phyloP scores from a whole-genome alignment of 2,797 vertebrate genomes.

The Neopelma chrysocephalum region DNA sequence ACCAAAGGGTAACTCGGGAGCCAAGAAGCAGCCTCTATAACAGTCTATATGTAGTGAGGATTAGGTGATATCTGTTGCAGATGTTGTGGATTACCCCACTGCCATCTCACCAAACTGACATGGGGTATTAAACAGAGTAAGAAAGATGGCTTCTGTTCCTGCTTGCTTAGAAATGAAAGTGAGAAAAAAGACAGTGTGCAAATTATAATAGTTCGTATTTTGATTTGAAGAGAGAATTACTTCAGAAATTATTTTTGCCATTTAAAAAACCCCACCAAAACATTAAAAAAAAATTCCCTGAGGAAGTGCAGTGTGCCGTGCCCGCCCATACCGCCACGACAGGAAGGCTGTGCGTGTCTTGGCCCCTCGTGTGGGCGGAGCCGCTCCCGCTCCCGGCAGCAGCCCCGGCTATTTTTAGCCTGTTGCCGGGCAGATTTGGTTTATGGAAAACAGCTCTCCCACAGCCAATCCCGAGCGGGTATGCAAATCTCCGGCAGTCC shows the following conservation, averaged over 20 bases:
- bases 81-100: neutral
- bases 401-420: slow-evolving; percentile 62
- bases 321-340: rapidly evolving
- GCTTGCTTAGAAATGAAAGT: neutral
- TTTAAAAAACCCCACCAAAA: neutral
- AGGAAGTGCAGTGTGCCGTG: rapidly evolving
- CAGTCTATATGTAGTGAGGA: neutral
- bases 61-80: neutral
- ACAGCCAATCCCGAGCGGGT: slow-evolving; percentile 64
- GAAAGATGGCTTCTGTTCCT: neutral
- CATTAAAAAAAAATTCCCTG: neutral
- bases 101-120: neutral
- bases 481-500: slow-evolving; percentile 53
- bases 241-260: neutral
- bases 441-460: neutral
- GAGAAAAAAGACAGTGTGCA: neutral
- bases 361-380: neutral
- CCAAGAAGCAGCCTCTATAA: too few relatives aligned
- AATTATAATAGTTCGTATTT: neutral
- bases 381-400: neutral
- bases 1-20: neutral
- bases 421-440: slow-evolving; percentile 72
- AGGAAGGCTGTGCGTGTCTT: neutral
- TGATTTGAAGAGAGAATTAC: neutral
- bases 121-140: neutral